A percentile compares a stretch with the other conserved stretches of the same genome.
Evolutionary conservation across 64 coral and sea anemone species (phyloP).

Genomic region (Cladopsammia gracilis): DNA sequence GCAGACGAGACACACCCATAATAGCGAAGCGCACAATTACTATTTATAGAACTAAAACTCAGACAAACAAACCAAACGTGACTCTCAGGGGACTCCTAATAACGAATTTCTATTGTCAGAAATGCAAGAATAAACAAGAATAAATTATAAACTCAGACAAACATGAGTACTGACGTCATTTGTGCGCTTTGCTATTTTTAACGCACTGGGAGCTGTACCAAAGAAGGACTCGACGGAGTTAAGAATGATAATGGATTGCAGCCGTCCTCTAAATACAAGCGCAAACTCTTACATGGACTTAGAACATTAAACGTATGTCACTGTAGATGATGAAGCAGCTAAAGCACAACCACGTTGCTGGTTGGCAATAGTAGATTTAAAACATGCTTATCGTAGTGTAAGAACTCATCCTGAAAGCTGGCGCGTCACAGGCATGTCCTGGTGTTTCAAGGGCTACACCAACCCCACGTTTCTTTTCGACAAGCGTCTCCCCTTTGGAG

Average conservation of each 20-base stretch:
- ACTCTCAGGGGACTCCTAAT: too few relatives aligned
- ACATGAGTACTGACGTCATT: too few relatives aligned
- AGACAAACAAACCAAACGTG: too few relatives aligned
- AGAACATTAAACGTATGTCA: neutral
- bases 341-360: neutral
- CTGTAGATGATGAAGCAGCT: neutral
- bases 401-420: slow-evolving; percentile 52
- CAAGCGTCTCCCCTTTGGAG: too few relatives aligned
- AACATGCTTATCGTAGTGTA: slow-evolving; percentile 40
- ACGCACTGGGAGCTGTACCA: slow-evolving; percentile 34
- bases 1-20: neutral
- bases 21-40: too few relatives aligned
- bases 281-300: neutral
- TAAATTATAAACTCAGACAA: too few relatives aligned
- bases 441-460: slow-evolving; percentile 41
- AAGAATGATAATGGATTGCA: slow-evolving; percentile 21
- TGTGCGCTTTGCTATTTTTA: too few relatives aligned
- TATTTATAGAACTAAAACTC: too few relatives aligned
- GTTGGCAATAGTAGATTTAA: slow-evolving; percentile 57
- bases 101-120: too few relatives aligned
- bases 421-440: slow-evolving; percentile 23
- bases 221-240: neutral
- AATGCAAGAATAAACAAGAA: too few relatives aligned
- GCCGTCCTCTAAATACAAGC: neutral
- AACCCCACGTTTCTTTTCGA: too few relatives aligned